Evolutionary conservation across 2,113 vertebrate species (phyloP).

Genomic region (Gorsachius goisagi): DNA sequence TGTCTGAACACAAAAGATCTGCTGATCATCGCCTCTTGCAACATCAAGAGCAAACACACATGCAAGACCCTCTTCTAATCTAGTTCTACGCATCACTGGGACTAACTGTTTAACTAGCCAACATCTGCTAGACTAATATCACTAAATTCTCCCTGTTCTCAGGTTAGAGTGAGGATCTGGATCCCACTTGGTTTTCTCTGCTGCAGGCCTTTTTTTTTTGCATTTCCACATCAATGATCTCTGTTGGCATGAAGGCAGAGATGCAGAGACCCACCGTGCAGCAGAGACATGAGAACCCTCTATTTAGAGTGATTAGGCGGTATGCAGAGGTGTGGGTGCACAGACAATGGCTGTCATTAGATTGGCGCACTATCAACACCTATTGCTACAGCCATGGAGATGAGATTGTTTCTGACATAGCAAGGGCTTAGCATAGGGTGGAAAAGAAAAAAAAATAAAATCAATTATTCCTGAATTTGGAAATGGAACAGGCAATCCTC

Average conservation of each 20-base stretch:
- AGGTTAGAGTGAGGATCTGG: neutral
- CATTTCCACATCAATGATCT: neutral
- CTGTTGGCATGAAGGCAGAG: neutral
- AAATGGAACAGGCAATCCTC: neutral
- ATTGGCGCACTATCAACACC: neutral
- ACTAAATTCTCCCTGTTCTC: neutral
- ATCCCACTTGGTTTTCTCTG: neutral
- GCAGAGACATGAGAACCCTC: neutral
- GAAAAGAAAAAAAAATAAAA: neutral
- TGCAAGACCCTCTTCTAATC: neutral
- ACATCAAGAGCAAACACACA: neutral
- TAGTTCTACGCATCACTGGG: neutral
- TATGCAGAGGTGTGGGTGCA: neutral
- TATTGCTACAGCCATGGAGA: neutral
- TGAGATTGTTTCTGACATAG: slow-evolving; percentile 4
- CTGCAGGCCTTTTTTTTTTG: neutral
- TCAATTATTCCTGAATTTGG: neutral
- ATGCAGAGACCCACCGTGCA: neutral
- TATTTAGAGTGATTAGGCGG: neutral
- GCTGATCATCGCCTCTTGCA: neutral
- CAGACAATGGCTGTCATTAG: neutral
- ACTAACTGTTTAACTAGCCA: neutral
- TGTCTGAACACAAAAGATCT: neutral
- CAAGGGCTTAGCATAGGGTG: neutral
- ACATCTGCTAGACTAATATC: neutral